phyloP scores from a whole-genome alignment of 2,113 vertebrate genomes.

The Clinocottus analis region DNA sequence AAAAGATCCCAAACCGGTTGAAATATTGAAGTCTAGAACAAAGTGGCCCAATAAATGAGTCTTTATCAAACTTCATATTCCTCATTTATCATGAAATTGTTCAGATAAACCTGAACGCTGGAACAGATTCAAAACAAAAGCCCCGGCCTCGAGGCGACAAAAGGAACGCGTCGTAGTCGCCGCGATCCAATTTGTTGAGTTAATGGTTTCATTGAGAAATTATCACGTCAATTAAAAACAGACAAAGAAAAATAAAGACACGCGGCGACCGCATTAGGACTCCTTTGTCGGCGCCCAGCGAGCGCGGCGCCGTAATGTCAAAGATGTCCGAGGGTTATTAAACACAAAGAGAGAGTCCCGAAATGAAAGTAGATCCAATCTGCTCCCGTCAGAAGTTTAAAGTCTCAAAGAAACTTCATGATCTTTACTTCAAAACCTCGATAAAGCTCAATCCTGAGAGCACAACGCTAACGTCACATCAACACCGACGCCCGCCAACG shows the following conservation, averaged over 20 bases:
- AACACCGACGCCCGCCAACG: background rate
- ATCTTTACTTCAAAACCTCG: background rate
- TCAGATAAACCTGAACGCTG: background rate
- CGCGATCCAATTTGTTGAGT: slow-evolving; percentile 26
- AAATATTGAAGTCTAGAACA: background rate
- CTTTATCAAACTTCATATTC: background rate
- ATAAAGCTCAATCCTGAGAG: background rate
- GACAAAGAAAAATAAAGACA: slow-evolving; percentile 54
- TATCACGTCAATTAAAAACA: slow-evolving; percentile 51
- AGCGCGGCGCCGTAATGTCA: slow-evolving; percentile 21
- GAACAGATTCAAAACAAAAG: background rate
- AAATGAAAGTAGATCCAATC: slow-evolving; percentile 22
- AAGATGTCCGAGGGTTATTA: slow-evolving; percentile 23
- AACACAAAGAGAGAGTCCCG: slow-evolving; percentile 3
- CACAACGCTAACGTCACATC: background rate
- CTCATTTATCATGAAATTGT: background rate
- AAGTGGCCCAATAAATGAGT: background rate
- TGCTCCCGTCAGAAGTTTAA: background rate
- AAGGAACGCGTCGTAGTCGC: background rate
- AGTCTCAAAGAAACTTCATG: slow-evolving; percentile 25
- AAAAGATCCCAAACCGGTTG: background rate
- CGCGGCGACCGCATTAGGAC: background rate
- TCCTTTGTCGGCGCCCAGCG: slow-evolving; percentile 41
- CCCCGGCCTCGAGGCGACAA: background rate
- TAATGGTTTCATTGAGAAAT: slow-evolving; percentile 42